A percentile compares a stretch with the other conserved stretches of the same genome.
phyloP scores from a whole-genome alignment of 2,113 vertebrate genomes.

The Myotis brandtii region DNA sequence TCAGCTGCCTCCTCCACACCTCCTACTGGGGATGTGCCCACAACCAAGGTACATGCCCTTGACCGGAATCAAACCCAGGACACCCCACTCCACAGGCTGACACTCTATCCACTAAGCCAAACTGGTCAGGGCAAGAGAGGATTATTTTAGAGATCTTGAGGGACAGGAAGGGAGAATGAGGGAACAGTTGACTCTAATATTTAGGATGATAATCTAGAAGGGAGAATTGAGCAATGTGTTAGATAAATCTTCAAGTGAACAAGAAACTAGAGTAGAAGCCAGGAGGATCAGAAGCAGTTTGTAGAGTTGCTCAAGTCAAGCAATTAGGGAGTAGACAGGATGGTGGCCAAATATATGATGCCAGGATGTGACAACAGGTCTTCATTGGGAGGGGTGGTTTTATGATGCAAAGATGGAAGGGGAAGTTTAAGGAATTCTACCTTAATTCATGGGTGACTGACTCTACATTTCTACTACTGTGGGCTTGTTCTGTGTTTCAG shows the following conservation, averaged over 20 bases:
- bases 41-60: too few relatives aligned
- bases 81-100: too few relatives aligned
- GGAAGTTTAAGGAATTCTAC: not conserved
- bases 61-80: too few relatives aligned
- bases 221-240: not conserved
- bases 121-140: not conserved
- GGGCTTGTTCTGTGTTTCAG: not conserved
- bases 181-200: not conserved
- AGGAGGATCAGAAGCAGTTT: not conserved
- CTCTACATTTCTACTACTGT: not conserved
- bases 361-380: not conserved
- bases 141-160: not conserved
- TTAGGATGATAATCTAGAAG: not conserved
- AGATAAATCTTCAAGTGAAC: not conserved
- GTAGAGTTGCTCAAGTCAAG: not conserved
- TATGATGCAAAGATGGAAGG: not conserved
- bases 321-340: not conserved
- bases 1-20: too few relatives aligned
- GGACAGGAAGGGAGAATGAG: not conserved
- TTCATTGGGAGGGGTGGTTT: not conserved
- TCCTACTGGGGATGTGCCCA: too few relatives aligned
- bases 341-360: not conserved
- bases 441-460: not conserved
- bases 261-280: not conserved
- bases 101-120: too few relatives aligned